These are phyloP conservation scores for Camponotus floridanus DNA, from an alignment of 1,140 invertebrate genomes.

Conservation along the genomic window DNA sequence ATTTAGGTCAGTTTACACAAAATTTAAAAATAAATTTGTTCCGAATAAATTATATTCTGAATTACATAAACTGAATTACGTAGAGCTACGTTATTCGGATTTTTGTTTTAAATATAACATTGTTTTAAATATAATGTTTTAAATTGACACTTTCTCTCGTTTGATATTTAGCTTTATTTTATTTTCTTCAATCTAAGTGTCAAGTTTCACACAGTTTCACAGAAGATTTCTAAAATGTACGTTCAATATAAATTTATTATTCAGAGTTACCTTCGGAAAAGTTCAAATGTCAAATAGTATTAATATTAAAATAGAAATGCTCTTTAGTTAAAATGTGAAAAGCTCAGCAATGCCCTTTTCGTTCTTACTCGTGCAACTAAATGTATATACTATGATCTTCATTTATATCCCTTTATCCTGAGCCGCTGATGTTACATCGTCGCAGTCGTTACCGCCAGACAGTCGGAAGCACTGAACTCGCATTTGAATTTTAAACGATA, in stretches of 20 bases:
- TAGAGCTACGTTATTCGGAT: background rate
- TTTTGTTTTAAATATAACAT: background rate
- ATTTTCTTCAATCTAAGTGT: conserved; percentile 1
- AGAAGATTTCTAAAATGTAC: background rate
- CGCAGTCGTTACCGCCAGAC: conserved; percentile 45
- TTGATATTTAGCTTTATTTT: background rate
- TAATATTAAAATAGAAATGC: background rate
- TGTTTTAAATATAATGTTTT: no score
- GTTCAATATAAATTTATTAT: conserved; percentile 1
- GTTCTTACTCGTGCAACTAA: background rate
- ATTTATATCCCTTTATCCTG: conserved; percentile 14
- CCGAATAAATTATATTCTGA: no score
- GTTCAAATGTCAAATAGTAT: background rate
- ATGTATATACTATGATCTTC: conserved; percentile 19
- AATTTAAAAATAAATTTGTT: background rate
- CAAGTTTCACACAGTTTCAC: background rate
- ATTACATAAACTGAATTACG: no score
- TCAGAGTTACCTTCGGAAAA: background rate
- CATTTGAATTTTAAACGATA: conserved; percentile 71
- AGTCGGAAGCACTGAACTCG: conserved; percentile 54
- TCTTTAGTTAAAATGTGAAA: conserved; percentile 27
- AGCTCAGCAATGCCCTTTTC: background rate
- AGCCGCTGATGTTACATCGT: conserved; percentile 44
- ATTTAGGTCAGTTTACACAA: background rate
- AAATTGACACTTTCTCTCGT: background rate